Evolutionary conservation across 1,140 invertebrate genomes (phyloP).

Genomic region (Euura lappo): DNA sequence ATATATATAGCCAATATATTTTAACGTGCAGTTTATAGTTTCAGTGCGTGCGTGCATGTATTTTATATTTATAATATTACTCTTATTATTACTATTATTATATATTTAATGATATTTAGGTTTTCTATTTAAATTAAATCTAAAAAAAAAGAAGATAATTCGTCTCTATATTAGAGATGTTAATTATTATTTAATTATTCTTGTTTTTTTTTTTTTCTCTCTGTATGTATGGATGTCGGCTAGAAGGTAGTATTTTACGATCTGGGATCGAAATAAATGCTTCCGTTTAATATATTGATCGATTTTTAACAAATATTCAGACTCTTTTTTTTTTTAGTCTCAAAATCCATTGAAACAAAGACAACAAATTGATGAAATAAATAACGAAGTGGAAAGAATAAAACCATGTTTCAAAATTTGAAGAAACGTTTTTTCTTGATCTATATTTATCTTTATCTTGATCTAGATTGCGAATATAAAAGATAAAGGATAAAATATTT

Average conservation of each 20-base stretch:
- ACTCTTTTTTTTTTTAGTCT: background rate
- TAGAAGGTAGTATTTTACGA: background rate
- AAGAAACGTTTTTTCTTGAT: background rate
- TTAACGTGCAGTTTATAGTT: too few relatives aligned
- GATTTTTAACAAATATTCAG: background rate
- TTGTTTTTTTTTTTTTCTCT: too few relatives aligned
- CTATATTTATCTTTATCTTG: background rate
- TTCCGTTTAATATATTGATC: background rate
- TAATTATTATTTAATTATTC: too few relatives aligned
- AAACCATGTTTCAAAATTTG: background rate
- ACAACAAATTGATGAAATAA: background rate
- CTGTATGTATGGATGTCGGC: too few relatives aligned
- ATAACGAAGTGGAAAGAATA: background rate
- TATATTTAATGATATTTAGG: too few relatives aligned
- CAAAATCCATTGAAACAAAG: background rate
- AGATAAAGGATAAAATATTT: background rate
- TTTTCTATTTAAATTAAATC: too few relatives aligned
- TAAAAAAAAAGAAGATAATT: too few relatives aligned
- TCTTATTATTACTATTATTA: too few relatives aligned
- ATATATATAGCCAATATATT: too few relatives aligned
- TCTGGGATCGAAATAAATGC: background rate
- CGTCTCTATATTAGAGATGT: constrained; percentile 4
- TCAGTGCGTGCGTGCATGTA: constrained; percentile 3
- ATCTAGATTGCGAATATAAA: background rate
- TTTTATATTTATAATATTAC: background rate